Base-by-base conservation (phyloP, 2,797 vertebrate genomes). In the Salmo trutta region DNA sequence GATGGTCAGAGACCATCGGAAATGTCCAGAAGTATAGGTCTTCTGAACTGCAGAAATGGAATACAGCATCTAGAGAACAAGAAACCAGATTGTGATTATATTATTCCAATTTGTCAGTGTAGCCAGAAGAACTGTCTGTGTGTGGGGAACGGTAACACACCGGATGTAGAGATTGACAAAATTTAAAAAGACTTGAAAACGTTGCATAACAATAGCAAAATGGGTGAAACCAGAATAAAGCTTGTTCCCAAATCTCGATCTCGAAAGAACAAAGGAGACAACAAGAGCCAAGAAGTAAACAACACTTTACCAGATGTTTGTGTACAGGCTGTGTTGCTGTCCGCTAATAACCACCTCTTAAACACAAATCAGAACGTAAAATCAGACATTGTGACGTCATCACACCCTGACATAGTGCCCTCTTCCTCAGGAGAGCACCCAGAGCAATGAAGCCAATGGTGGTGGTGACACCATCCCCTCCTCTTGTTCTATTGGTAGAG, bases 41-140 rank as follows among this genome's bases (percentile, higher is more conserved):
- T 86, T 59, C 85, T 93, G 29, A 94, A 93, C 85, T 93, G 91
- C 71, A 94, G 92, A 83, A 95, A 95, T 88, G 94, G 93, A 90
- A 74, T 82, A 47, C 41, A 10, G 8, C 41, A 47, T 10, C 41
- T 3, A 47, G 8, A 47, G 41, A 47, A 47, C 41, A 12, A 47
- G 8, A 47, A 47, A 56, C 86, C 84, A 56, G 93, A 90, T 77
- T 91, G 92, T 82, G 88, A 94, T 83, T 96, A 92, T 82, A 91
- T 97, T 77, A 94, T 96, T 85, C 95, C 96, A 1, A 76, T 94
- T 81, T 96, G 96, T 74, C 85, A 95, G 75, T 97, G 95, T 74
- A 92, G 83, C 84, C 86, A 92, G 77, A 93, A 92, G 70, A 94
- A 93, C 79, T 90, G 93, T 79, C 83, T 91, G 72, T 95, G 94